These are phyloP conservation scores for Drosophila obscura DNA, from an alignment of 1,140 invertebrate species.

Conservation along the genomic window DNA sequence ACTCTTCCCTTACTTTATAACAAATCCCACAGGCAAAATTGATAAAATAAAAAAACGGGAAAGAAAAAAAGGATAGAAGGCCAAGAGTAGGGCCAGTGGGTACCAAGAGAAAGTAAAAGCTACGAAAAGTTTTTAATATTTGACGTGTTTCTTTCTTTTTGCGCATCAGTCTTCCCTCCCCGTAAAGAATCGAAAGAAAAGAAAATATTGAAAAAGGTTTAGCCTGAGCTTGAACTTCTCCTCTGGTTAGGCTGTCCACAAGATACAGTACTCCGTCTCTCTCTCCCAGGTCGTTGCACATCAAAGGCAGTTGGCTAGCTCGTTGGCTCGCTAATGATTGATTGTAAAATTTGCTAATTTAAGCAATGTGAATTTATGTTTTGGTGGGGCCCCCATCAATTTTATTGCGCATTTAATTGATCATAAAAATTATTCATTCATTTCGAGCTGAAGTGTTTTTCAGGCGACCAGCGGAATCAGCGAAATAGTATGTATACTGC, in stretches of 20 bases:
- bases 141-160: constrained; percentile 63
- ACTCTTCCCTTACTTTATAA: constrained; percentile 74
- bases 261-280: constrained; percentile 28
- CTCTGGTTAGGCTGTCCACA: constrained; percentile 48
- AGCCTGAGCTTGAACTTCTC: constrained; percentile 68
- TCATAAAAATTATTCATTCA: constrained; percentile 81
- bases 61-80: constrained; percentile 13
- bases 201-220: constrained; percentile 77
- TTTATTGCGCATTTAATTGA: constrained; percentile 80
- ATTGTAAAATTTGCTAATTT: constrained; percentile 81
- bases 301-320: constrained; percentile 54
- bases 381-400: constrained; percentile 62
- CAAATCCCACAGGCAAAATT: constrained; percentile 80
- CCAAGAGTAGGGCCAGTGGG: constrained; percentile 27
- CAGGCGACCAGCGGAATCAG: constrained; percentile 52
- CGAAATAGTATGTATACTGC: constrained; percentile 36
- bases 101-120: constrained; percentile 69
- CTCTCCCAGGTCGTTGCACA: constrained; percentile 38
- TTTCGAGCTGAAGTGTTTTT: constrained; percentile 50
- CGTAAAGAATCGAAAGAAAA: constrained; percentile 53
- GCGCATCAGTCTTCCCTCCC: constrained; percentile 36
- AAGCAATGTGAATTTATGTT: constrained; percentile 78
- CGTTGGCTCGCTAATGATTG: constrained; percentile 67
- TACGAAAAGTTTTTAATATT: constrained; percentile 80
- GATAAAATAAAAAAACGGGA: constrained; percentile 59